Evolutionary conservation across 2,113 vertebrate species (phyloP).

Genomic region (Prolemur simus): DNA sequence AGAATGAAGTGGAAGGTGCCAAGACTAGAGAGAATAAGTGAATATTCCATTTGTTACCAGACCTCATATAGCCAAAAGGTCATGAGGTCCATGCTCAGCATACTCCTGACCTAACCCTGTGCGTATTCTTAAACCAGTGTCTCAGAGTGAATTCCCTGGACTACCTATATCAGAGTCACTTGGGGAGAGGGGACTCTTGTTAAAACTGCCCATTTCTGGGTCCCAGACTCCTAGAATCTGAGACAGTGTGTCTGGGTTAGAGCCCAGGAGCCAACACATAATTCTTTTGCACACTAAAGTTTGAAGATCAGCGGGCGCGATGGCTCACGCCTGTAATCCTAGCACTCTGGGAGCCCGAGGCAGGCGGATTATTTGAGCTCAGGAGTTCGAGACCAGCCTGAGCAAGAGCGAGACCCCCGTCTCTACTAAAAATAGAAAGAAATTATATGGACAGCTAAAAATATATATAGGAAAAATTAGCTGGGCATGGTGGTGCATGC

Average conservation of each 20-base stretch:
- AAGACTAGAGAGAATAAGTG: neutral
- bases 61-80: neutral
- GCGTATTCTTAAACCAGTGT: neutral
- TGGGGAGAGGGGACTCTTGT: neutral
- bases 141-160: neutral
- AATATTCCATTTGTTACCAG: neutral
- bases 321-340: too few relatives aligned
- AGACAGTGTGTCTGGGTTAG: neutral
- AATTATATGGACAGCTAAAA: too few relatives aligned
- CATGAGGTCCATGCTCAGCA: neutral
- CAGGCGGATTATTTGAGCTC: too few relatives aligned
- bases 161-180: neutral
- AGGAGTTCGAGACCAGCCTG: too few relatives aligned
- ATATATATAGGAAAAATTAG: too few relatives aligned
- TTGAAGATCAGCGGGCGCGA: neutral
- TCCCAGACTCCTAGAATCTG: neutral
- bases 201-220: neutral
- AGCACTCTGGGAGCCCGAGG: too few relatives aligned
- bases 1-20: neutral
- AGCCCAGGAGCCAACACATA: neutral
- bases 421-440: too few relatives aligned
- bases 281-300: neutral
- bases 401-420: too few relatives aligned
- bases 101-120: neutral
- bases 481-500: too few relatives aligned